Evolutionary conservation across 2,797 vertebrate genomes (phyloP).

Genomic region (Babyrousa celebensis): DNA sequence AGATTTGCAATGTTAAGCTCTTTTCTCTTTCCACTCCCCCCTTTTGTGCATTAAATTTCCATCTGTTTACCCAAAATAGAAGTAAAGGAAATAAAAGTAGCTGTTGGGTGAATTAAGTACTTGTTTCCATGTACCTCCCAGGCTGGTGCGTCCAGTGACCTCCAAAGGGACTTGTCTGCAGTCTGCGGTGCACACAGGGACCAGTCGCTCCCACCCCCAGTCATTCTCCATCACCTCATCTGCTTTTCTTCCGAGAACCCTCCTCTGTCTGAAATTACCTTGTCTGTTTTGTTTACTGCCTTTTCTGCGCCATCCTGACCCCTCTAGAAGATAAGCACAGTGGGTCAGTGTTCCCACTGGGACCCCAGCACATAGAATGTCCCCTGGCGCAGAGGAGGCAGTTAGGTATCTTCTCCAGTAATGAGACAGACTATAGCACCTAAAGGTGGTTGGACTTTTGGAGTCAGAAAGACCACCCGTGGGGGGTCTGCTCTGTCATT

Average conservation of each 20-base stretch:
- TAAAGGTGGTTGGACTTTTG: neutral
- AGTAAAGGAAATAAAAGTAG: slow-evolving; percentile 75
- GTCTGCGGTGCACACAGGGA: fast-evolving
- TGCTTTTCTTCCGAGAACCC: neutral
- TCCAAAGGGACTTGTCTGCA: neutral
- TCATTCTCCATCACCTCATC: too few species aligned
- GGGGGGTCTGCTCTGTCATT: neutral
- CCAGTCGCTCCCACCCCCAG: neutral
- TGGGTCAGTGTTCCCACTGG: neutral
- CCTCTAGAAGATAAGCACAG: neutral
- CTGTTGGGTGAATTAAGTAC: slow-evolving; percentile 64
- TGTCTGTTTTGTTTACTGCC: neutral
- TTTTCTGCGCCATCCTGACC: neutral
- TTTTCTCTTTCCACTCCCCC: slow-evolving; percentile 78
- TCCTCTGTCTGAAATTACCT: neutral
- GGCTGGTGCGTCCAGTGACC: neutral
- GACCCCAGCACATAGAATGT: neutral
- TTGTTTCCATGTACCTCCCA: neutral
- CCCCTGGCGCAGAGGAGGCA: neutral
- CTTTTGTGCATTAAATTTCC: slow-evolving; percentile 84
- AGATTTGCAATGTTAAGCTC: slow-evolving; percentile 85
- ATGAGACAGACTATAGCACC: neutral
- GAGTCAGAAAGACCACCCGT: neutral
- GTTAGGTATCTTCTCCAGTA: slow-evolving; percentile 15
- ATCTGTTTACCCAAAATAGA: slow-evolving; percentile 89